These are phyloP conservation scores for Hoplostethus mediterraneus DNA, from an alignment of 2,797 vertebrate species.

Conservation along the genomic window DNA sequence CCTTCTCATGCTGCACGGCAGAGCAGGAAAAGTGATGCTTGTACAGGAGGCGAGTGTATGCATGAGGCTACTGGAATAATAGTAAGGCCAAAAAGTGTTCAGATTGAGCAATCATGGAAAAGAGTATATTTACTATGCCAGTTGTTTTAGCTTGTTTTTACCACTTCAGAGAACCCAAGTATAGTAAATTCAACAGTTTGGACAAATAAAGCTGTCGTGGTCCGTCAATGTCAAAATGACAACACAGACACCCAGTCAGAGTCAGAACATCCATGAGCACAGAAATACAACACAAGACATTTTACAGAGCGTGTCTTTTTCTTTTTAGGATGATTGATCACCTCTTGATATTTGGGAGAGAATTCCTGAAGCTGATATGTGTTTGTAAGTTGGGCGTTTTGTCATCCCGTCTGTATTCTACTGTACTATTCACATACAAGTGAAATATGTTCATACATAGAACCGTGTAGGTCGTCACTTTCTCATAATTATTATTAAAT, in stretches of 20 bases:
- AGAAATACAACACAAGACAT: slow-evolving; percentile 2
- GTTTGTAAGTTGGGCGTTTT: background rate
- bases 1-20: slow-evolving; percentile 33
- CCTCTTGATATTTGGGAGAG: slow-evolving; percentile 8
- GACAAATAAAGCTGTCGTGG: background rate
- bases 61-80: background rate
- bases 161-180: background rate
- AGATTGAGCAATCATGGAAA: background rate
- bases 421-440: background rate
- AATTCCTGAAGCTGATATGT: background rate
- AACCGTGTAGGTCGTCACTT: background rate
- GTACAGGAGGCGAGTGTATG: slow-evolving; percentile 11
- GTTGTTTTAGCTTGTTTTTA: background rate
- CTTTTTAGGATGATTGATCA: background rate
- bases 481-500: slow-evolving; percentile 2
- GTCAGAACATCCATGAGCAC: background rate
- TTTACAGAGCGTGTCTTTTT: background rate
- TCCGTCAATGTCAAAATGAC: slow-evolving; percentile 5
- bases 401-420: background rate
- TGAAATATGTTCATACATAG: background rate
- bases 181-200: background rate
- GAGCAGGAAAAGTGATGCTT: slow-evolving; percentile 48
- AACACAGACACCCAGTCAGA: slow-evolving; percentile 7
- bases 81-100: background rate
- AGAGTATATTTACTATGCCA: background rate